Conservation (phyloP, 53 echinoderm and acorn worm species). For the Arbacia lixula region DNA sequence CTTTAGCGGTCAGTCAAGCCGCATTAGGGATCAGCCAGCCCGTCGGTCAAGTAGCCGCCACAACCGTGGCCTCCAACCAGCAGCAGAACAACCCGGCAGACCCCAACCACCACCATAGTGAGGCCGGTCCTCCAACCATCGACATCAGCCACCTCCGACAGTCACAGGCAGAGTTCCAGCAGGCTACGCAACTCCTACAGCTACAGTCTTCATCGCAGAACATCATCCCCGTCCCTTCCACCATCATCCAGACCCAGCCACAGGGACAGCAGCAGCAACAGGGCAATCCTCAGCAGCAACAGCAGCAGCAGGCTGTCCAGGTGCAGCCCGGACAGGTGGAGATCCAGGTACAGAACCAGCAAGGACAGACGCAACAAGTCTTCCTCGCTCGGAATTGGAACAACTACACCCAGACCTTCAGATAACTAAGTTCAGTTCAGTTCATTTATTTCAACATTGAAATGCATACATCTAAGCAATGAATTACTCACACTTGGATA, state of each 20-base stretch:
- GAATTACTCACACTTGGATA: too few relatives aligned
- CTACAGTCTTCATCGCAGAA: conserved; percentile 76
- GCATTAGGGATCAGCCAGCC: conserved; percentile 49
- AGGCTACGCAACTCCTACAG: conserved; percentile 75
- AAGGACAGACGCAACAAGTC: conserved; percentile 52
- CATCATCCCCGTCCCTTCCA: conserved; percentile 50
- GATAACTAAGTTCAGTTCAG: conserved; percentile 24
- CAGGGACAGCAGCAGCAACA: conserved; percentile 69
- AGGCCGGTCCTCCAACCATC: conserved; percentile 31
- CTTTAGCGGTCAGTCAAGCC: conserved; percentile 47
- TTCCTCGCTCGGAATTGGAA: conserved; percentile 31
- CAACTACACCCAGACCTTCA: conserved; percentile 20
- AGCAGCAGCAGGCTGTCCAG: conserved; percentile 56
- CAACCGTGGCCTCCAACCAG: conserved; percentile 1
- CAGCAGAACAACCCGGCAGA: conserved; percentile 6
- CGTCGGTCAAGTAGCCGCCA: conserved; percentile 43
- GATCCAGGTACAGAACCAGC: conserved; percentile 64
- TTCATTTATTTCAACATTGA: too few relatives aligned
- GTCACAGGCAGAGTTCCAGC: conserved; percentile 64
- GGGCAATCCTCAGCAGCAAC: too few relatives aligned
- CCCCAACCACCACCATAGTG: neutral
- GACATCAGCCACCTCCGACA: conserved; percentile 49
- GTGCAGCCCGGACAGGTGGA: conserved; percentile 42
- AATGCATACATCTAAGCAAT: too few relatives aligned
- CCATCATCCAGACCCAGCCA: conserved; percentile 60